Base-by-base conservation (phyloP, 1,140 invertebrate species). In the Teleopsis dalmanni region DNA sequence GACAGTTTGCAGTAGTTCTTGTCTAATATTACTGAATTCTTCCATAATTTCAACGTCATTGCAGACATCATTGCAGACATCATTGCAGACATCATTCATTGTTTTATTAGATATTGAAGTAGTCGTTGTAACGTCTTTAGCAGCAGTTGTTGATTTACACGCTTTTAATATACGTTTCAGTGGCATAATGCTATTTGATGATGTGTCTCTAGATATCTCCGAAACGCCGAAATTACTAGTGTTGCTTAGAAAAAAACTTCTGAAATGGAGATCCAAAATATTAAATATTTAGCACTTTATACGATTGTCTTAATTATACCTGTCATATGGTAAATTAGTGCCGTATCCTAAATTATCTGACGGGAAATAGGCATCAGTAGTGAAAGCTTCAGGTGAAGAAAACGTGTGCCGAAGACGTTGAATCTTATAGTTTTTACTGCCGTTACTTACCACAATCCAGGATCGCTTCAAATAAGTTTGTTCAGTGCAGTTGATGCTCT, bases 191-290 rank as follows among this genome's bases (percentile, higher is more conserved):
- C 46, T 38, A 21, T 35, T 38, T 7, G 35, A 22, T 4, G 65
- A 68, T 4, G 65, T 56, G 57, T 67, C 64, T 3, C 62, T 18
- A 0, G 65, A 68, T 4, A 68, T 36, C 6, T 68, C 65, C 4
- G 65, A 68, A 37, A n/a, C n/a, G n/a, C 62, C 62, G 35, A 68
- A 68, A 43, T 65, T 68, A 23, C 62, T 68, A 35, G 62, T 60
- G 36, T 50, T 53, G 36, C 51, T 51, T 14, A 37, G 48, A 8
- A 49, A 22, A 44, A 52, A 44, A 22, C 58, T 62, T 23, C 65
- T 45, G 23, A 8, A 45, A 42, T 34, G 47, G 13, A 4, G 3
- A 27, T 13, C 21, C 14, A 21, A 3, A 8, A 25, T 23, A 35
- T 23, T 19, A 29, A 7, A 29, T 7, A 29, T 8, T 13, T 8